Evolutionary conservation across 2,797 vertebrate species (phyloP), one percentile per base, ranked within the genome.

Genomic region (Onychomys leucogaster): DNA sequence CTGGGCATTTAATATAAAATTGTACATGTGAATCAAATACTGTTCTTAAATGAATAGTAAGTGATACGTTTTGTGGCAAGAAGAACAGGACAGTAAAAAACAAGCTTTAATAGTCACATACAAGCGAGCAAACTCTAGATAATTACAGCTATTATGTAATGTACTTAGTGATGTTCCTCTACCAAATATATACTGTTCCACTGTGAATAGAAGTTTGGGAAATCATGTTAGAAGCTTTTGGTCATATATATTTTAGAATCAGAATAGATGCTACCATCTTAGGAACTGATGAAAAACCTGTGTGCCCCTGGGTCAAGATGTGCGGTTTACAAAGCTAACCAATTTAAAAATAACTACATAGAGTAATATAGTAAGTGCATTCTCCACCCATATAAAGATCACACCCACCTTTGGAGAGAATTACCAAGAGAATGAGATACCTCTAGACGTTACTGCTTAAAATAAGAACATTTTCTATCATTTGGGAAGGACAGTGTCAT

Each of bases 401-500:
- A 93, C 34, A 29, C 69, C 5, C 34, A 69, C 32, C 49, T 92
- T 61, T 41, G 19, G 77, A 90, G 78, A 90, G 59, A 49, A 86
- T 83, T 94, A 17, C 49, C 89, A 91, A 61, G 88, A 96, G 81
- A 96, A 10, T 91, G 57, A 49, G 34, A 80, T 90, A 63, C 27
- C 76, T 90, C 41, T 77, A 95, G 80, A 87, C 77, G 41, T 57
- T 57, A 82, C 57, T 23, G n/a, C 94, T 98, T 98, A 94, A 98
- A 85, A 94, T 94, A 84, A 52, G 73, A 77, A 90, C 89, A 92
- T 93, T 98, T 96, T 97, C 90, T 98, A 95, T 94, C 98, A 97
- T 98, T 96, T 96, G 90, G 90, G 86, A 96, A 97, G 97, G 97
- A 97, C 94, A 90, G 82, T 94, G 94, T 94, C 96, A 96, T 97